Evolutionary conservation across 2,888 invertebrate species (phyloP), one percentile per base, ranked within the genome.

Genomic region (Slavum lentiscoides): DNA sequence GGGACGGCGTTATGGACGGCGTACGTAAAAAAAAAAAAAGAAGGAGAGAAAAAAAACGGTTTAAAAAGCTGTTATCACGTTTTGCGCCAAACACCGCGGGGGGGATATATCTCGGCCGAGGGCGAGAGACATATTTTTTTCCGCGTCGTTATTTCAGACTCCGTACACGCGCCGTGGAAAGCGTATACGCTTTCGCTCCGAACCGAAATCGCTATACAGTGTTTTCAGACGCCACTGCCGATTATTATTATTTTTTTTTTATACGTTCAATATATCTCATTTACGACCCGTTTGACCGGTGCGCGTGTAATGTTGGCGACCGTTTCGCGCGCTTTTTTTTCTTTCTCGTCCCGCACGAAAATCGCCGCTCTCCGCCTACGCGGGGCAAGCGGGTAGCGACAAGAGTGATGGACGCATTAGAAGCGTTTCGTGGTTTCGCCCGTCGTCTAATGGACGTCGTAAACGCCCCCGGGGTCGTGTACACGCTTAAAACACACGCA

Each of bases 61-160:
- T 67, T 67, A 75, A 75, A 75, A 75, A 75, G 75, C 75, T 67
- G 67, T 75, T 67, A 67, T 21, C 55, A 39, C 66, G 55, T 74
- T 2, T n/a, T 39, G n/a, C 17, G 9, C 37, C n/a, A 37, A 43
- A 6, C 43, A 13, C 55, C 43, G 9, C 43, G 11, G 9, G 9
- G 43, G 7, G 43, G 9, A 43, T 43, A 43, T 43, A 49, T 9
- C 55, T 30, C 30, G 30, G 55, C 19, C 17, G 17, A 53, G 23
- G 49, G 61, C 23, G 49, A 49, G 64, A 67, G 19, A 58, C 13
- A 37, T 74, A 58, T 74, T 74, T 61, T 64, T 74, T 19, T 19
- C 0, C 4, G 30, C 68, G 49, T 21, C 53, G 23, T n/a, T 43
- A 61, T 62, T 58, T 39, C n/a, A 1, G 1, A 30, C 39, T 15